phyloP scores from a whole-genome alignment of 2,113 vertebrate genomes.

The Ascaphus truei region DNA sequence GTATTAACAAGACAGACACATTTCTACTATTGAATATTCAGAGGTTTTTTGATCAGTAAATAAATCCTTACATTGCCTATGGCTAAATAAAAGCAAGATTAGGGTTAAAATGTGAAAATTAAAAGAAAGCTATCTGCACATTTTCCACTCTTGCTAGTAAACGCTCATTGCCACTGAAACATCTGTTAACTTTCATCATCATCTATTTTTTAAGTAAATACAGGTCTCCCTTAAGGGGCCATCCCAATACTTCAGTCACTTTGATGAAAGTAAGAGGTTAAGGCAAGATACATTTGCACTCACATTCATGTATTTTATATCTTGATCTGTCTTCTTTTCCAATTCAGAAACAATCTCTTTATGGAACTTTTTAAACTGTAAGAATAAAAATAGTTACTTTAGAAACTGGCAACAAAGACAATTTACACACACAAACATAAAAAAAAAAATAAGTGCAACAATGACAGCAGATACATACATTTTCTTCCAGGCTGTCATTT shows the following conservation, averaged over 20 bases:
- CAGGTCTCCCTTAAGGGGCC: neutral
- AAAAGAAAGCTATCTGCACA: too few relatives aligned
- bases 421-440: neutral
- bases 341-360: constrained; percentile 85
- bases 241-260: neutral
- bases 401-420: constrained; percentile 4
- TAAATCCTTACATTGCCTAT: too few relatives aligned
- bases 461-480: constrained; percentile 70
- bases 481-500: constrained; percentile 83
- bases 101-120: too few relatives aligned
- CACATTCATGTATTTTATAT: constrained; percentile 95
- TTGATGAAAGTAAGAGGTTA: neutral
- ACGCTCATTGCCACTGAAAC: fast-evolving
- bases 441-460: too few relatives aligned
- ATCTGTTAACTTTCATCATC: neutral
- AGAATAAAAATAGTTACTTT: constrained; percentile 42
- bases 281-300: constrained; percentile 46
- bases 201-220: neutral
- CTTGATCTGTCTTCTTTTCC: constrained; percentile 94
- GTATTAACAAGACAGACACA: too few relatives aligned
- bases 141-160: too few relatives aligned
- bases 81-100: too few relatives aligned
- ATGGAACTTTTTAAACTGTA: constrained; percentile 89
- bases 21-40: too few relatives aligned
- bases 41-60: too few relatives aligned